Evolutionary conservation across 2,113 vertebrate species (phyloP).

Genomic region (Datnioides undecimradiatus): DNA sequence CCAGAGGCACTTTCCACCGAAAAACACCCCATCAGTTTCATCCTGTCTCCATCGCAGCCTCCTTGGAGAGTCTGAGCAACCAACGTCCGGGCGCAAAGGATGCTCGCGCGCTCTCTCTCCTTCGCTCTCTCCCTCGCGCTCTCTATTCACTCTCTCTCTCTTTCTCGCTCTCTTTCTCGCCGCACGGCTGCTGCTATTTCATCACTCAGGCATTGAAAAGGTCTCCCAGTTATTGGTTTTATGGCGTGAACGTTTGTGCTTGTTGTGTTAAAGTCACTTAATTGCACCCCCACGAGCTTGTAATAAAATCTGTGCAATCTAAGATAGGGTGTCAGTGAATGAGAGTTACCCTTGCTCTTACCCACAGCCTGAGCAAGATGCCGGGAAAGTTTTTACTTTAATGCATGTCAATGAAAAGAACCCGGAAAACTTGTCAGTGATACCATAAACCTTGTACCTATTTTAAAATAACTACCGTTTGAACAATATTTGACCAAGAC

Average conservation of each 20-base stretch:
- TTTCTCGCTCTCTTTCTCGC: not conserved
- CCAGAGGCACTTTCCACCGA: constrained; percentile 44
- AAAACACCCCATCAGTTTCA: constrained; percentile 53
- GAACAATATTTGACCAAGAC: too few species aligned
- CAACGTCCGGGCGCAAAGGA: constrained; percentile 46
- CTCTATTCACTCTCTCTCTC: constrained; percentile 4
- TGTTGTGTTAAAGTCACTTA: not conserved
- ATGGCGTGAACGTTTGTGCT: not conserved
- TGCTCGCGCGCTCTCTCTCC: constrained; percentile 40
- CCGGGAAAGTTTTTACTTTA: not conserved
- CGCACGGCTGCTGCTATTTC: constrained; percentile 10
- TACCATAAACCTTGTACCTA: too few species aligned
- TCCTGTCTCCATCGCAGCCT: constrained; percentile 72
- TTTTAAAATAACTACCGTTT: too few species aligned
- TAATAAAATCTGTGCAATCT: not conserved
- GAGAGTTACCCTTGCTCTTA: not conserved
- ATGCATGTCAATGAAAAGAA: not conserved
- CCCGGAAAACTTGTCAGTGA: too few species aligned
- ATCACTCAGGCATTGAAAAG: not conserved
- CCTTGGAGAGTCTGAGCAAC: constrained; percentile 66
- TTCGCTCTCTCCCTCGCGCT: constrained; percentile 10
- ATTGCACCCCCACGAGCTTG: not conserved
- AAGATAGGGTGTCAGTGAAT: not conserved
- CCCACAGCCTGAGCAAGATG: not conserved
- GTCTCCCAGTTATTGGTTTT: not conserved